Base-by-base conservation (phyloP, 2,113 vertebrate genomes). In the Neolamprologus falcicula region DNA sequence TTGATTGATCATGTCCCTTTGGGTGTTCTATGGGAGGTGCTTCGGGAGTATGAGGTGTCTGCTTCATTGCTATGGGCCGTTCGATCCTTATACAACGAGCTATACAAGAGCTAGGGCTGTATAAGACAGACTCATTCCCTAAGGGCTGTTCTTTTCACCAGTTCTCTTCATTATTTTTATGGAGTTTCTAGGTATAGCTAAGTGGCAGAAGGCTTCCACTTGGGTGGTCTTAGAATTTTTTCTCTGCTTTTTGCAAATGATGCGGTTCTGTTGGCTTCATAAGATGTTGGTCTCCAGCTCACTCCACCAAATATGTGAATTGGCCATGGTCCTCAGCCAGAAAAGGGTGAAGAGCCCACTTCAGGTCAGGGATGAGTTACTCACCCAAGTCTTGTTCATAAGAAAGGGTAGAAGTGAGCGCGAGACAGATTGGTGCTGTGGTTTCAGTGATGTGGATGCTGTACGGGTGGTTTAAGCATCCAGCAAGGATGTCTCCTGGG, bases 161-260 rank as follows among this genome's bases (percentile, higher is more conserved):
- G 50, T 52, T 52, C 50, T n/a, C 0, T 52, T 52, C 19, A 52
- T 52, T 52, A 52, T 52, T 19, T 52, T 52, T 52, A 52, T 52
- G 50, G 50, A 52, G 0, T 52, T 52, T 5, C 50, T n/a, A 52
- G 50, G 17, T 0, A 52, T 52, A n/a, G 50, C 17, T 0, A 52
- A 52, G 50, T 52, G 50, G 50, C 8, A 52, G 19, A 52, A 52
- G 50, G 50, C 50, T 52, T 52, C 50, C 50, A 52, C 8, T n/a
- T 1, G 50, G 19, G 3, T 52, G 50, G 50, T n/a, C 19, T 52
- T 52, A 0, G 50, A 52, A n/a, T n/a, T 52, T 52, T 0, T 52
- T 52, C 19, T 52, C 50, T 2, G 50, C 50, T 52, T 52, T 2
- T 52, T 52, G 1, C 50, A 52, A 1, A 52, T 52, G 19, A 52